These are phyloP conservation scores for Xylophagus ater DNA, from an alignment of 2,888 invertebrate genomes.

Conservation along the genomic window DNA sequence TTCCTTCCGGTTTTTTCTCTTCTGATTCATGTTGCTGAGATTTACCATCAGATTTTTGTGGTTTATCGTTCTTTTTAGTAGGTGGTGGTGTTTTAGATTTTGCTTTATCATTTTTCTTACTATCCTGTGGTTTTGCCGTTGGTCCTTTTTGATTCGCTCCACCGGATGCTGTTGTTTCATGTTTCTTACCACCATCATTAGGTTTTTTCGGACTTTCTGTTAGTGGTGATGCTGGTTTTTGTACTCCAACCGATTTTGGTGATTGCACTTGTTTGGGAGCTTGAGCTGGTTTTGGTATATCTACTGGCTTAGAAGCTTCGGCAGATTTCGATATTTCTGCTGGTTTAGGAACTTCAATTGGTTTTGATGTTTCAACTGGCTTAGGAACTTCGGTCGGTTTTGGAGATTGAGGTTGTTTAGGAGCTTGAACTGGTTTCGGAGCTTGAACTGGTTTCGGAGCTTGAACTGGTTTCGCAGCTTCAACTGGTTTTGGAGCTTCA, in stretches of 20 bases:
- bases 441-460: not conserved
- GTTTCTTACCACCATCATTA: constrained; percentile 24
- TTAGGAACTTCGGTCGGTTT: not conserved
- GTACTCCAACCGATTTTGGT: constrained; percentile 68
- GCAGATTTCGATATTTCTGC: constrained; percentile 78
- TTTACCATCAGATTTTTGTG: not conserved
- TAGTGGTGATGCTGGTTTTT: constrained; percentile 14
- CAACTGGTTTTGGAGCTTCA: constrained; percentile 48
- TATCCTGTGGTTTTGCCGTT: constrained; percentile 4
- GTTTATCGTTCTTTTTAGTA: constrained; percentile 5
- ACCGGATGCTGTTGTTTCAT: not conserved
- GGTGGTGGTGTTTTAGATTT: constrained; percentile 11
- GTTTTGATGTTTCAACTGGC: constrained; percentile 39
- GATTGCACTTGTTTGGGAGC: constrained; percentile 66
- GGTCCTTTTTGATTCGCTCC: constrained; percentile 41
- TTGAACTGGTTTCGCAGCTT: constrained; percentile 28
- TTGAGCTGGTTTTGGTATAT: not conserved
- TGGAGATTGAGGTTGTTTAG: not conserved
- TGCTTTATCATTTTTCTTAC: constrained; percentile 9
- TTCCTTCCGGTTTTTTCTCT: not conserved
- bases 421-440: not conserved
- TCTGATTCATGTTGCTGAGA: not conserved
- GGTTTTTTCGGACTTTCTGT: constrained; percentile 4
- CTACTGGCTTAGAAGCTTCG: constrained; percentile 37
- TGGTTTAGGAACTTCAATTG: constrained; percentile 88